Evolutionary conservation across 2,113 vertebrate genomes (phyloP), one percentile per base, ranked within the genome.

Genomic region (Petromus typicus): DNA sequence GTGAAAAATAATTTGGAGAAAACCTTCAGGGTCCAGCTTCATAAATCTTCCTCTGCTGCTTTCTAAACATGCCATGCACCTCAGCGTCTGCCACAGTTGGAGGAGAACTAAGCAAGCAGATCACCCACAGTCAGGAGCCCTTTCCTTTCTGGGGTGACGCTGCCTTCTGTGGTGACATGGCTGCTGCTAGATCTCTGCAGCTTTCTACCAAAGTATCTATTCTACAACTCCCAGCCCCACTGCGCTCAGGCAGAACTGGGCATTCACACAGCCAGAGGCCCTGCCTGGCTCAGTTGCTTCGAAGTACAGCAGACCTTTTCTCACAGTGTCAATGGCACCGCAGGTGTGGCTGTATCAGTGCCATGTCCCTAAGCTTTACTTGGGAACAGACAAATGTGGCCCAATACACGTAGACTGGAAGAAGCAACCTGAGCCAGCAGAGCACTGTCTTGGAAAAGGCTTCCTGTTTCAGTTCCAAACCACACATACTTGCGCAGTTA

Each of bases 401-500:
- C 94, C 88, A 69, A 86, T 90, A 91, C 0, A 92, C 76, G 86
- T 20, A 64, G 80, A 83, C 95, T 57, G 91, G 87, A 97, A 73
- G 54, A 76, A 40, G 86, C 94, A 64, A 69, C 23, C 25, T 30
- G 93, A 98, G 98, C 97, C 98, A 98, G 97, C 95, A 97, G 51
- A 97, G 79, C 71, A 56, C 12, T 37, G 97, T 34, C 91, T 95
- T 98, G 98, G 98, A 98, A 98, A 86, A 97, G 78, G 34, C 69
- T 34, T 2, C 84, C 89, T 11, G 5, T 94, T 96, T 85, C 20
- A 0, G 78, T 98, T 98, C 98, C 98, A 99, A 99, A 98, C 98
- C 98, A 97, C 98, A 97, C 98, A 98, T 98, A 98, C 92, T 97
- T 98, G 98, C 94, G 91, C 93, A 82, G 98, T 98, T 96, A 98